Conservation (phyloP, 2,888 invertebrate species). For the Pimpla rufipes region DNA sequence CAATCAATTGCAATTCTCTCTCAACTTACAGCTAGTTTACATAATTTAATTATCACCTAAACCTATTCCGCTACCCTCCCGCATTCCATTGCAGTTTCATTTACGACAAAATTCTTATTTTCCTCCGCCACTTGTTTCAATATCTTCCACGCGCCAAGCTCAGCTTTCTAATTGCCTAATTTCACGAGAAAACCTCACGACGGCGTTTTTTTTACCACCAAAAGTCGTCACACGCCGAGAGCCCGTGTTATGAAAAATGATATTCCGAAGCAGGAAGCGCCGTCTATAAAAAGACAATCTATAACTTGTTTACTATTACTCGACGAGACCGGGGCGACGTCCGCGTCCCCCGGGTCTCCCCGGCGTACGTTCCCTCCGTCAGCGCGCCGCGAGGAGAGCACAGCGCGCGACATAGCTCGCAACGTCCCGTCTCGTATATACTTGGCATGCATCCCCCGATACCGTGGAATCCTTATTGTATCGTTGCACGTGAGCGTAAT, state of each 20-base stretch:
- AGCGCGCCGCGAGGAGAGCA: background rate
- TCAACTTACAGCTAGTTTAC: too few species aligned
- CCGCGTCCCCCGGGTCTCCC: conserved; percentile 12
- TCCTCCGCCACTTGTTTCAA: background rate
- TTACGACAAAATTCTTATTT: background rate
- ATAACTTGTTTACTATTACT: conserved; percentile 15
- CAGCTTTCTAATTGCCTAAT: background rate
- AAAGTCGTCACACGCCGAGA: background rate
- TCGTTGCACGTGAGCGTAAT: conserved; percentile 85
- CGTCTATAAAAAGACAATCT: background rate
- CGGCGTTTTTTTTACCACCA: background rate
- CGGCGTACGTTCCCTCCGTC: conserved; percentile 12
- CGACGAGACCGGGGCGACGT: conserved; percentile 41
- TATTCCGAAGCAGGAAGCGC: background rate
- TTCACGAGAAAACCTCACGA: background rate
- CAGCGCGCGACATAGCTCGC: conserved; percentile 23
- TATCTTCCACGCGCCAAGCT: background rate
- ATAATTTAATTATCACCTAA: too few species aligned
- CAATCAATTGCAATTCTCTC: too few species aligned
- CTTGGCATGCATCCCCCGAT: conserved; percentile 85
- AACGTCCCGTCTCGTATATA: conserved; percentile 72
- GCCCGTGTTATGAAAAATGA: background rate
- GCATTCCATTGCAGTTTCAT: too few species aligned
- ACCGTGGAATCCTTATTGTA: conserved; percentile 85
- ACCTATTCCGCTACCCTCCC: too few species aligned